phyloP scores from a whole-genome alignment of 2,113 vertebrate genomes.

The Xenopus tropicalis region UCB_Xtro_10.0 CM004445.2:125204501-125205000 shows the following conservation, averaged over 20 bases:
- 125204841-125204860: constrained; percentile 88
- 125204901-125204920: constrained; percentile 81
- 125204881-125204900: constrained; percentile 93
- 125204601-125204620: too few relatives aligned
- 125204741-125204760: constrained; percentile 77
- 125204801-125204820: constrained; percentile 94
- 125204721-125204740: constrained; percentile 72
- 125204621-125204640: too few relatives aligned
- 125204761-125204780: constrained; percentile 89
- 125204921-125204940: constrained; percentile 77
- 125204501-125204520: too few relatives aligned
- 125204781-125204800: constrained; percentile 88
- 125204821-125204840: constrained; percentile 94
- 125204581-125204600: too few relatives aligned
- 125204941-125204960: constrained; percentile 62
- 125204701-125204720: background rate
- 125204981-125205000: too few relatives aligned
- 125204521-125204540: too few relatives aligned
- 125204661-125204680: too few relatives aligned
- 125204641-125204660: too few relatives aligned
- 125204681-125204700: too few relatives aligned
- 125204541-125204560: too few relatives aligned
- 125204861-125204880: constrained; percentile 87
- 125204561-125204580: too few relatives aligned
- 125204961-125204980: background rate